Evolutionary conservation across 1,140 invertebrate species (phyloP).

Genomic region (Cepaea nemoralis): DNA sequence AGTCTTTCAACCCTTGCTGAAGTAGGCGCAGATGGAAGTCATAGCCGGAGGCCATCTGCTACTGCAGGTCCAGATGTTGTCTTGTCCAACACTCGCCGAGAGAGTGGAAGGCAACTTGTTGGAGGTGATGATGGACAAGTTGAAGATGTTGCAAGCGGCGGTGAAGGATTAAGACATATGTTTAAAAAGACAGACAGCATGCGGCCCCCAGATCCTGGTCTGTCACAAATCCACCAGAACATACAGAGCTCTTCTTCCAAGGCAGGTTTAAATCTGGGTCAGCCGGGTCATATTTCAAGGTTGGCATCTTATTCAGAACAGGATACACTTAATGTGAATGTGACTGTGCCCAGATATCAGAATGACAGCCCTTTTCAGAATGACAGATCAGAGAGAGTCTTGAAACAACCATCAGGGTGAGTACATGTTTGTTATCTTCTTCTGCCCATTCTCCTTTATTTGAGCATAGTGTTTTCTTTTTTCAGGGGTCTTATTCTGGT

Average conservation of each 20-base stretch:
- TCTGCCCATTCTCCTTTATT: too few species aligned
- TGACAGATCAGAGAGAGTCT: constrained; percentile 33
- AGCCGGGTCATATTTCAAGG: not conserved
- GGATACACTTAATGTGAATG: not conserved
- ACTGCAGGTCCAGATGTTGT: not conserved
- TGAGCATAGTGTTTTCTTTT: too few species aligned
- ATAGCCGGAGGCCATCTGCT: constrained; percentile 24
- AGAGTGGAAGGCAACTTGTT: not conserved
- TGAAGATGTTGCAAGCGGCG: not conserved
- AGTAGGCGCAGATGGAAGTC: constrained; percentile 21
- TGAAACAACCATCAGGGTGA: constrained; percentile 43
- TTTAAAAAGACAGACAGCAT: not conserved
- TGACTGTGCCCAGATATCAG: constrained; percentile 51
- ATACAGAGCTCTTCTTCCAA: too few species aligned
- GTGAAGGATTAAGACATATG: not conserved
- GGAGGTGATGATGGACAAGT: not conserved
- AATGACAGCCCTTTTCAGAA: constrained; percentile 59
- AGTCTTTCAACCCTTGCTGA: constrained; percentile 13
- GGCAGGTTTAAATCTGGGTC: not conserved
- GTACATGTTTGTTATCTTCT: constrained; percentile 16
- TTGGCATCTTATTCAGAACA: not conserved
- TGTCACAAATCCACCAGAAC: not conserved
- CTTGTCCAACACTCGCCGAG: not conserved
- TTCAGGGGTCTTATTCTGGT: too few species aligned
- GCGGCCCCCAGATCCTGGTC: not conserved